Base-by-base conservation (phyloP, 2,888 invertebrate species). In the Torymus aiolomorphi region DNA sequence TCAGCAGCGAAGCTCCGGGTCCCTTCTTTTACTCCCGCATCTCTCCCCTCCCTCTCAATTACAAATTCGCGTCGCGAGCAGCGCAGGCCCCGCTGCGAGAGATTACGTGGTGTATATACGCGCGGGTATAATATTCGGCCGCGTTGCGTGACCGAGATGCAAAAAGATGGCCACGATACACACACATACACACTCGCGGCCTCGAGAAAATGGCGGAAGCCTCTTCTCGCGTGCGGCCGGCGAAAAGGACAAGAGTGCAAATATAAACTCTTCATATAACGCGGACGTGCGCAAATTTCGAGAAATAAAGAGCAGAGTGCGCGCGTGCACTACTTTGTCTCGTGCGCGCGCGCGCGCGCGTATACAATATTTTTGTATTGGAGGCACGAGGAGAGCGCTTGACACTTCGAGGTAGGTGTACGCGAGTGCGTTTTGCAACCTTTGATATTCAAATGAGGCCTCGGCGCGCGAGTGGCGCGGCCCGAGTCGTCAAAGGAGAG, bases 111-210 rank as follows among this genome's bases (percentile, higher is more conserved):
- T 20, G 20, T 20, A 20, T 73, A 69, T 5, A 10, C 5, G 3
- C 4, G 31, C 5, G 5, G 31, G 31, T 31, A 31, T 42, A 42
- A 80, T 76, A 80, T 73, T 80, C 69, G 72, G 63, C 59, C 59
- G 63, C 56, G 57, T 80, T 80, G 77, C 77, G 80, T 77, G 80
- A 80, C 77, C 65, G 70, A 74, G 77, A 77, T 80, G 69, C 70
- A 74, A 77, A 77, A 77, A 62, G 62, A 76, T 78, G 65, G 52
- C 77, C 51, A 13, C 63, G 65, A 76, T 71, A 4, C 14, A 11
- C 51, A 14, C 56, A 11, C 66, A 51, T 59, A n/a, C 16, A 18
- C 14, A 52, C 51, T 13, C 2, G 14, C 20, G 67, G 67, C 63
- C 74, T 74, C 70, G 61, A 78, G 70, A 79, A 79, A 71, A 79